These are phyloP conservation scores for Brachyptera risi DNA, from an alignment of 2,888 invertebrate species.

Conservation along the genomic window DNA sequence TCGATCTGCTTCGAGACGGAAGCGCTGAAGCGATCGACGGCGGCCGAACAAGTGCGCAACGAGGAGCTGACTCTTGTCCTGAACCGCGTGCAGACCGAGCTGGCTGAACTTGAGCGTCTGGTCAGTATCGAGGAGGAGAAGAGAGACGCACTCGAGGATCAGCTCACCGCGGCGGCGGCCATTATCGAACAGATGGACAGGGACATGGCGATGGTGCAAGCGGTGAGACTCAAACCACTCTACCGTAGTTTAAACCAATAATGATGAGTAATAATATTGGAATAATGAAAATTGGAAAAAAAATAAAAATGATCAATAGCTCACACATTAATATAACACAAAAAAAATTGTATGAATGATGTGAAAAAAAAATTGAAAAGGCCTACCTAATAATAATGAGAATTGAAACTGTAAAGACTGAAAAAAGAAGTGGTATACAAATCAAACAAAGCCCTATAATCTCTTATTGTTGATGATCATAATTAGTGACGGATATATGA, in stretches of 20 bases:
- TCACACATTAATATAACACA: too few species aligned
- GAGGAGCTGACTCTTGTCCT: conserved; percentile 59
- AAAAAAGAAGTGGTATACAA: too few species aligned
- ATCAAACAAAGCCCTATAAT: too few species aligned
- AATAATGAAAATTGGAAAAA: not conserved
- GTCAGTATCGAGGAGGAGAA: conserved; percentile 54
- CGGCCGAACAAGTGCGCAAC: conserved; percentile 63
- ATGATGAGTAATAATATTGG: not conserved
- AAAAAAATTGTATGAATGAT: too few species aligned
- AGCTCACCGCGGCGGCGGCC: not conserved
- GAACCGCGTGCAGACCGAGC: conserved; percentile 37
- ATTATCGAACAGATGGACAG: conserved; percentile 29
- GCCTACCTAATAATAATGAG: too few species aligned
- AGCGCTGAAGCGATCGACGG: conserved; percentile 60
- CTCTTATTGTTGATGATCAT: too few species aligned
- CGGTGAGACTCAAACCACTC: conserved; percentile 25
- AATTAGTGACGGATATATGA: too few species aligned
- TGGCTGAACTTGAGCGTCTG: conserved; percentile 12
- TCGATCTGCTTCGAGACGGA: too few species aligned
- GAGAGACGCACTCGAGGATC: conserved; percentile 5
- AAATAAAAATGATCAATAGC: too few species aligned
- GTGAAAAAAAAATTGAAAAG: too few species aligned
- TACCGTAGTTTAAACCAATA: too few species aligned
- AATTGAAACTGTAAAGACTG: too few species aligned
- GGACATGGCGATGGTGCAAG: conserved; percentile 13